phyloP scores from a whole-genome alignment of 2,888 invertebrate species.

The Eustalomyia histrio region DNA sequence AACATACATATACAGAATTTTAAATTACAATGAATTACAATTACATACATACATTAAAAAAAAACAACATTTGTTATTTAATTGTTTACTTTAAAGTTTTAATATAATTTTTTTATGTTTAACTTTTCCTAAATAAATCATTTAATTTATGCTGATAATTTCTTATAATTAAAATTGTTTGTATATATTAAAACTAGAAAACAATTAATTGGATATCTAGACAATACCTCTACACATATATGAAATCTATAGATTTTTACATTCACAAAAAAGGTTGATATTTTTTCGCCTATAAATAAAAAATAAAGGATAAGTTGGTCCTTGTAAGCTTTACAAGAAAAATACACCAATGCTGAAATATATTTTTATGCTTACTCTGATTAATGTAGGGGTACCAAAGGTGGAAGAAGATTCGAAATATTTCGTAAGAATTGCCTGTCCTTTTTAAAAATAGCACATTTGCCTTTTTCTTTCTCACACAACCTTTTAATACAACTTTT shows the following conservation, averaged over 20 bases:
- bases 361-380: too few species aligned
- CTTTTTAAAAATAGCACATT: too few species aligned
- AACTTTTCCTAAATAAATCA: conserved; percentile 30
- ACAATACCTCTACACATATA: conserved; percentile 18
- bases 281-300: too few species aligned
- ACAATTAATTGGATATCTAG: conserved; percentile 61
- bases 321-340: too few species aligned
- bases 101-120: conserved; percentile 25
- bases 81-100: conserved; percentile 20
- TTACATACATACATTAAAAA: conserved; percentile 19
- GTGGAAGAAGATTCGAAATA: too few species aligned
- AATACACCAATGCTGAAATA: too few species aligned
- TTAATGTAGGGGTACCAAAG: too few species aligned
- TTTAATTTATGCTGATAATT: conserved; percentile 25
- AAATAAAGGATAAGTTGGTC: too few species aligned
- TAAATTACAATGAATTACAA: conserved; percentile 35
- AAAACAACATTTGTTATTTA: conserved; percentile 12
- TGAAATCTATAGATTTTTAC: not conserved
- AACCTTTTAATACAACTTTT: too few species aligned
- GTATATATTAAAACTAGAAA: conserved; percentile 65
- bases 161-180: conserved; percentile 24
- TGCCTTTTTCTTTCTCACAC: too few species aligned
- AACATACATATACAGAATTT: conserved; percentile 19
- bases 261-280: too few species aligned
- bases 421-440: too few species aligned